Conservation (phyloP, 2,888 invertebrate genomes). For the Cistogaster globosa region DNA sequence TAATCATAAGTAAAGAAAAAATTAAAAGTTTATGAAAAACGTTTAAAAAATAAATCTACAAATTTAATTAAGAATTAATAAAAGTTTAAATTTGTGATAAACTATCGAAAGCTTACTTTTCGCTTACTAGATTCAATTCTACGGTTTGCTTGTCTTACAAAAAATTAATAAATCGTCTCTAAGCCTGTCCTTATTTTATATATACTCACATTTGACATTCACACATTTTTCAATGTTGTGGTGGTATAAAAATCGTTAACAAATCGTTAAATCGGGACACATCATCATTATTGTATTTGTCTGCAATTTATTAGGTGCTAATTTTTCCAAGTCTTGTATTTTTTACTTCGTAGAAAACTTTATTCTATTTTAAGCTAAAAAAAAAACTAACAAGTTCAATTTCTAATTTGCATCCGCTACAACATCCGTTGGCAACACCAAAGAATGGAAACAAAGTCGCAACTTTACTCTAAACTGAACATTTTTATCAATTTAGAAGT, state of each 20-base stretch:
- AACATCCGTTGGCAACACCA: not conserved
- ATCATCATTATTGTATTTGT: not conserved
- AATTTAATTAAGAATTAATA: too few relatives aligned
- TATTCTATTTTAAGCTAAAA: not conserved
- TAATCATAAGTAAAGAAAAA: too few relatives aligned
- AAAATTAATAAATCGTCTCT: too few relatives aligned
- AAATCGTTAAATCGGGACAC: not conserved
- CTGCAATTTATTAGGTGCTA: not conserved
- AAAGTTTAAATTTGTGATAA: too few relatives aligned
- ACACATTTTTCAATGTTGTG: not conserved
- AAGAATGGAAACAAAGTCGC: not conserved
- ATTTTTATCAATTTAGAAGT: not conserved
- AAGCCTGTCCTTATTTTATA: not conserved
- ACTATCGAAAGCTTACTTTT: too few relatives aligned
- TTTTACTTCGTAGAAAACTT: not conserved
- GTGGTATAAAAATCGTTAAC: not conserved
- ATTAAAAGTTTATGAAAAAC: too few relatives aligned
- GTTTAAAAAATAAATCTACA: too few relatives aligned
- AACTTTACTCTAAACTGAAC: not conserved
- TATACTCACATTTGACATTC: not conserved
- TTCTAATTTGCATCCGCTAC: conserved; percentile 7
- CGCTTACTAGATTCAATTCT: too few relatives aligned
- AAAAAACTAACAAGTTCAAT: not conserved
- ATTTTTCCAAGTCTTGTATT: not conserved
- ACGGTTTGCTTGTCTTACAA: too few relatives aligned